These are phyloP conservation scores for Ctena decussata DNA, from an alignment of 2,888 invertebrate species.

Conservation along the genomic window DNA sequence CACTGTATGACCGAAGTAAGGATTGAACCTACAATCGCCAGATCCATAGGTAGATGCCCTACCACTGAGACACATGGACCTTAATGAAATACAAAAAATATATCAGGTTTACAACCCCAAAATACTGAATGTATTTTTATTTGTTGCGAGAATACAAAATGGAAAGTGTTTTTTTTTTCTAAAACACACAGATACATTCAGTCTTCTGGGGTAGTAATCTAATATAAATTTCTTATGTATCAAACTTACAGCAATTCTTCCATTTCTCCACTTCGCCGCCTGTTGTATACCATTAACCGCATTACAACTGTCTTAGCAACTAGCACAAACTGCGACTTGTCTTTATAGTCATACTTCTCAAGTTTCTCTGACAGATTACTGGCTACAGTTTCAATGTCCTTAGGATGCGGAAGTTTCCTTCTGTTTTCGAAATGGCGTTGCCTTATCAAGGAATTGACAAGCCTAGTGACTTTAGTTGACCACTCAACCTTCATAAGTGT, in stretches of 20 bases:
- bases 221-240: too few relatives aligned
- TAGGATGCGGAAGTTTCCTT: constrained; percentile 16
- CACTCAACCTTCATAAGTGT: constrained; percentile 4
- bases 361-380: not conserved
- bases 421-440: constrained; percentile 7
- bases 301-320: not conserved
- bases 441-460: not conserved
- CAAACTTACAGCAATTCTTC: constrained; percentile 9
- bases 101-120: too few relatives aligned
- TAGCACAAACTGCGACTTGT: not conserved
- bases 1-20: too few relatives aligned
- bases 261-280: constrained; percentile 14
- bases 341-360: not conserved
- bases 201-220: too few relatives aligned
- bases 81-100: too few relatives aligned
- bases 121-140: too few relatives aligned
- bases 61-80: too few relatives aligned
- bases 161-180: too few relatives aligned
- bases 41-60: too few relatives aligned
- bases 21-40: too few relatives aligned
- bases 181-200: too few relatives aligned
- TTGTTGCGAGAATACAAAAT: too few relatives aligned
- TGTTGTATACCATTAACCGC: constrained; percentile 19
- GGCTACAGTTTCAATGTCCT: constrained; percentile 11
- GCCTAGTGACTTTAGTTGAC: constrained; percentile 7